Conservation (phyloP, 2,113 vertebrate genomes). For the Tyrannus savana region DNA sequence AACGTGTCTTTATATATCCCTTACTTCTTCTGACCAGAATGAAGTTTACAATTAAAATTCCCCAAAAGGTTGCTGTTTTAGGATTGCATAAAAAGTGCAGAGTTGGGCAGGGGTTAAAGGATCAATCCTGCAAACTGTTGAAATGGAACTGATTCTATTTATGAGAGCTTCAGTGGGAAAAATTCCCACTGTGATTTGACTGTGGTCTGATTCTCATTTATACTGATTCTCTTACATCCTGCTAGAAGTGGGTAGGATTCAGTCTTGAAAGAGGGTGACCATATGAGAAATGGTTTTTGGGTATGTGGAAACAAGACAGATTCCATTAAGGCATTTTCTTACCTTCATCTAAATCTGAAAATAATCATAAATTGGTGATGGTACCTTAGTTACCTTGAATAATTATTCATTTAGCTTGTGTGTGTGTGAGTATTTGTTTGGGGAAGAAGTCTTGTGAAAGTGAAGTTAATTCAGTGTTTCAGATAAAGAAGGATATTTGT, state of each 20-base stretch:
- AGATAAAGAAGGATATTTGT: background rate
- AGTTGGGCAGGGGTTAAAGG: background rate
- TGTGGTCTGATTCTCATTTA: background rate
- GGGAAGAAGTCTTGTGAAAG: background rate
- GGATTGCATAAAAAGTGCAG: background rate
- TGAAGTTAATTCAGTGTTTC: background rate
- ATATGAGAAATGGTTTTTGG: background rate
- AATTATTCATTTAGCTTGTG: background rate
- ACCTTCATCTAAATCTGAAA: background rate
- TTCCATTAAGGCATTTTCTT: background rate
- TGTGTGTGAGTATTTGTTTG: background rate
- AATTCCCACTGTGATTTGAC: background rate
- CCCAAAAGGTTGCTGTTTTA: background rate
- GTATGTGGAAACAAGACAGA: background rate
- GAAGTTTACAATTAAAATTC: background rate
- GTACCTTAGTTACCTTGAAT: background rate
- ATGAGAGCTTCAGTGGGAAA: background rate
- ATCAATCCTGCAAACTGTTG: background rate
- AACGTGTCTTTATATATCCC: background rate
- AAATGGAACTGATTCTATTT: background rate
- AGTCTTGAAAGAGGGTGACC: background rate
- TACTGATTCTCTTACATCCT: background rate
- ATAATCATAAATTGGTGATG: background rate
- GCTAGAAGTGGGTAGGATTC: background rate
- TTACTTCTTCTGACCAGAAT: background rate